These are phyloP conservation scores for Uropsilus gracilis DNA, from an alignment of 2,113 vertebrate genomes.

Conservation along the genomic window DNA sequence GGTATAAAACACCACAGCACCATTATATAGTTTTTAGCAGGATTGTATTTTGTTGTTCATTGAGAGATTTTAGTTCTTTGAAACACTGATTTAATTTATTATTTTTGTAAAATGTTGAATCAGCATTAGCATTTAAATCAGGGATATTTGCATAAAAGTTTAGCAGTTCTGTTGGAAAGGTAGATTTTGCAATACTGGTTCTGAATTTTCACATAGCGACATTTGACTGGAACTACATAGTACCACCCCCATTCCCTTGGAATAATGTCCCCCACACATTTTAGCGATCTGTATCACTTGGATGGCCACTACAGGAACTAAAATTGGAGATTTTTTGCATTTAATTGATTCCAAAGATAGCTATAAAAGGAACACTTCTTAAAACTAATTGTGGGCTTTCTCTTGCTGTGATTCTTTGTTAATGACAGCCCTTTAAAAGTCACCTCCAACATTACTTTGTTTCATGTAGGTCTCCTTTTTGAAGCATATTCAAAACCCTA, in stretches of 20 bases:
- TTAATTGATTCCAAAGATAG: background rate
- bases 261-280: background rate
- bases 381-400: background rate
- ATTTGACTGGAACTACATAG: background rate
- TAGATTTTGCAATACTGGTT: background rate
- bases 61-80: slow-evolving; percentile 48
- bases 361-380: background rate
- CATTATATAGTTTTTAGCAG: background rate
- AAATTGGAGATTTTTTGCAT: background rate
- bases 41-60: slow-evolving; percentile 10
- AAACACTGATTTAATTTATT: background rate
- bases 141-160: background rate
- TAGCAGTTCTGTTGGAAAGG: background rate
- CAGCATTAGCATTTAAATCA: slow-evolving; percentile 25
- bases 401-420: background rate
- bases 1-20: slow-evolving; percentile 38
- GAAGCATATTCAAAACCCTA: background rate
- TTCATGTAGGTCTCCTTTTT: background rate
- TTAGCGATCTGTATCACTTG: background rate
- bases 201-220: background rate
- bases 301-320: background rate
- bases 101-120: slow-evolving; percentile 15
- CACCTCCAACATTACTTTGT: background rate
- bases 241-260: background rate
- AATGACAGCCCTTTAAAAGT: background rate